Base-by-base conservation (phyloP, 2,888 invertebrate genomes). In the Dione vanillae region DNA sequence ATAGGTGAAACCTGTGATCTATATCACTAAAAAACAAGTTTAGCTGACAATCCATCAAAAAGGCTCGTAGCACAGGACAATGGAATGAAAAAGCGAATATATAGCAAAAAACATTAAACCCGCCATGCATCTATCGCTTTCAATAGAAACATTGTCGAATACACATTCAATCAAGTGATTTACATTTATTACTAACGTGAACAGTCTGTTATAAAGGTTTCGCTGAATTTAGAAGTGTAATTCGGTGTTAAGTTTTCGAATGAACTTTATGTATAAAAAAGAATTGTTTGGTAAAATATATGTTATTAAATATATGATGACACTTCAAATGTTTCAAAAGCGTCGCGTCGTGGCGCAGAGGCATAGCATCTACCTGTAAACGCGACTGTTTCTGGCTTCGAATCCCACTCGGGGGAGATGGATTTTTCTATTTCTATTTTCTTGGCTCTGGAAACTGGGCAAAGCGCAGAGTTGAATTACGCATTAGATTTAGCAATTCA, bases 141-240 rank as follows among this genome's bases (percentile, higher is more conserved):
- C 84, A 85, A 87, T 87, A 83, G 77, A 78, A 77, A 79, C 65
- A 80, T 82, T 82, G 83, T 82, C 81, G 85, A 84, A 84, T 87
- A 82, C 83, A 86, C 83, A 82, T 80, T 84, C 85, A 85, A 86
- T 86, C 82, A 83, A 83, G 85, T 88, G 87, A 89, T 90, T 90
- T 88, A 90, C 88, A 88, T 88, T 89, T 87, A 89, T 87, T 82
- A 84, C 81, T 77, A 80, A 65, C 64, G 43, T 45, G 54, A 71
- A 68, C 58, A 51, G 61, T 68, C 72, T 16, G 64, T 67, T 41
- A 16, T 16, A 56, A 37, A 19, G 16, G 61, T 61, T 11, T 35
- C 45, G 45, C 2, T 35, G 45, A 27, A 61, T 61, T 45, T 16
- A 27, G 16, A 45, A 14, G 43, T 61, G 43, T 61, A 54, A 54